Evolutionary conservation across 2,888 invertebrate genomes (phyloP), one percentile per base, ranked within the genome.

Genomic region (Strigamia crassipes): DNA sequence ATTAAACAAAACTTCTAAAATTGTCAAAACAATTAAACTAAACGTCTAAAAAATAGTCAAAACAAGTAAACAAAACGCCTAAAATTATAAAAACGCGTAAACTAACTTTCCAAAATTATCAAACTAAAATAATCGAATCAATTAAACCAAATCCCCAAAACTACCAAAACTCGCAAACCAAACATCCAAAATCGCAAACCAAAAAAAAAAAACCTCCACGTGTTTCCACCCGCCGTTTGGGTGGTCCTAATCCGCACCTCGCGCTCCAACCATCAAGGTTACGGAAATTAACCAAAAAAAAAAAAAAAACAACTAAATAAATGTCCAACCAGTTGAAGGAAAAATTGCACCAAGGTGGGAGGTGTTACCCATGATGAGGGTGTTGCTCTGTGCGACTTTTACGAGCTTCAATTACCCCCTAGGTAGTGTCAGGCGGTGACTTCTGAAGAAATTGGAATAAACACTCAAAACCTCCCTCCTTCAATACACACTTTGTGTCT

Each of bases 351-450:
- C 61, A 23, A 66, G 21, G 21, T 66, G 61, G 61, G 61, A 15
- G 61, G 61, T 66, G 21, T 66, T 66, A 1, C 23, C 61, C 61
- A 51, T 66, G 61, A 66, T 66, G 61, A 66, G 61, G 61, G 61
- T 66, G 61, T 66, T 66, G 61, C 61, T 66, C 61, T 3, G 6
- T 38, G 1, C 61, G 61, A 66, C 61, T 66, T 66, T 66, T 66
- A 66, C 61, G 61, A 66, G 21, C 61, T 66, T 66, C 61, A 66
- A 66, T 66, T 66, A 66, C 61, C 61, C 38, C 61, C 23, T 66
- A 66, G 61, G 61, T 66, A 18, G 61, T 66, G 61, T 66, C 61
- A 66, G 61, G 61, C 61, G 61, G 61, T 23, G 23, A 66, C 61
- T 66, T 66, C 23, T 23, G 23, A 66, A 66, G 61, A 66, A 23